Conservation (phyloP, 2,888 invertebrate species). For the Platycnemis pennipes region DNA sequence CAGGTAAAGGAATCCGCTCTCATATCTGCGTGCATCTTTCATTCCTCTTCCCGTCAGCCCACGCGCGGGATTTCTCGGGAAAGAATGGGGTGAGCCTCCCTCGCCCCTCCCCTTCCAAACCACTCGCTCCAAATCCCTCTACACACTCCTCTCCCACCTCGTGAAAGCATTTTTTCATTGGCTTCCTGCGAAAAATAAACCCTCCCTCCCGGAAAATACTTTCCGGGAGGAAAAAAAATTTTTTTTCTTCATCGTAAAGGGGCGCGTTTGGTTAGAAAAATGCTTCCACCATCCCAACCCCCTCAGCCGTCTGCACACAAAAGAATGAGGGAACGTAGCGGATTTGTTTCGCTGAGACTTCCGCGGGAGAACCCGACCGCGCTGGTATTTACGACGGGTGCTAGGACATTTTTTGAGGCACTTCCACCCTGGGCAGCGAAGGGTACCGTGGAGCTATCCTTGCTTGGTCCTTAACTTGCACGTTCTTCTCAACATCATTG, state of each 20-base stretch:
- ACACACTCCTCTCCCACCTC: not conserved
- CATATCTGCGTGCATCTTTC: not conserved
- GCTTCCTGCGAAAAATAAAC: conserved; percentile 29
- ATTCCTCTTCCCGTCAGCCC: not conserved
- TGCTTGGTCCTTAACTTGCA: too few species aligned
- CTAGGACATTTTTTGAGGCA: not conserved
- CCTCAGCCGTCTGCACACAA: not conserved
- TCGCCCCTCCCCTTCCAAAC: not conserved
- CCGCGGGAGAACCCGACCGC: not conserved
- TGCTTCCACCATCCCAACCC: not conserved
- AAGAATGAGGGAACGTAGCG: not conserved
- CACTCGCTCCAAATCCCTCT: not conserved
- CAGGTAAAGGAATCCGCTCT: not conserved
- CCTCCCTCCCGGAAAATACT: not conserved
- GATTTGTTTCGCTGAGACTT: not conserved
- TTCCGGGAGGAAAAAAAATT: not conserved
- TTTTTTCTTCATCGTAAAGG: not conserved
- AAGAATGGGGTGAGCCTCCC: not conserved
- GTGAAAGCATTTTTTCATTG: conserved; percentile 12
- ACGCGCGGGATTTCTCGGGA: not conserved
- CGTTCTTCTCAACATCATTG: too few species aligned
- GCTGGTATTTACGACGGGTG: not conserved
- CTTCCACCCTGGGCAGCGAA: too few species aligned
- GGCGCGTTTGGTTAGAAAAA: not conserved
- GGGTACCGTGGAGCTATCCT: too few species aligned